These are phyloP conservation scores for Drosophila limbata DNA, from an alignment of 2,888 invertebrate genomes.

Conservation along the genomic window DNA sequence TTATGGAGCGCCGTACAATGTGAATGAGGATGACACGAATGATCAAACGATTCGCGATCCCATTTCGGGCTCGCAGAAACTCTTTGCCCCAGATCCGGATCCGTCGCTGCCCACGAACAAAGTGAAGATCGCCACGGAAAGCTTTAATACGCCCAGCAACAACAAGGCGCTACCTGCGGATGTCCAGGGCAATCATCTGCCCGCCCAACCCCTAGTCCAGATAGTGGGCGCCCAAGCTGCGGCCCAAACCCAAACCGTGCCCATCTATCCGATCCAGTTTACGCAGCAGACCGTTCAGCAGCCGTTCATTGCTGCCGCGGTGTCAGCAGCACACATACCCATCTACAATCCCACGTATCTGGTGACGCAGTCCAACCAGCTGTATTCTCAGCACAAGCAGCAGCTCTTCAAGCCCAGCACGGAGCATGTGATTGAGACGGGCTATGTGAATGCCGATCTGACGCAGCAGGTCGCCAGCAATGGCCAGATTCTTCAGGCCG, in stretches of 20 bases:
- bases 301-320: conserved; percentile 81
- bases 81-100: conserved; percentile 86
- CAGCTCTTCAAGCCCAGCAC: conserved; percentile 86
- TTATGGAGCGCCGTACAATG: conserved; percentile 84
- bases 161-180: conserved; percentile 84
- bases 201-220: conserved; percentile 81
- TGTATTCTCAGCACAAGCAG: conserved; percentile 84
- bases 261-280: conserved; percentile 86
- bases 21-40: conserved; percentile 86
- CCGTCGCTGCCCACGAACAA: conserved; percentile 85
- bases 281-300: conserved; percentile 82
- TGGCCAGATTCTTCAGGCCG: conserved; percentile 84
- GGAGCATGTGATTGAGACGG: conserved; percentile 83
- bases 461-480: conserved; percentile 84
- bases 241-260: conserved; percentile 84
- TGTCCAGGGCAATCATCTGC: conserved; percentile 81
- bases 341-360: conserved; percentile 85
- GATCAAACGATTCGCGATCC: conserved; percentile 84
- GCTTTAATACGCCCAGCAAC: conserved; percentile 85
- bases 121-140: conserved; percentile 84
- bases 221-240: conserved; percentile 85
- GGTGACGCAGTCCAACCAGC: conserved; percentile 85
- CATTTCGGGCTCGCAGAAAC: conserved; percentile 84
- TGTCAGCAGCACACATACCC: conserved; percentile 79
- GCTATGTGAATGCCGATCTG: conserved; percentile 82